Evolutionary conservation across 2,888 invertebrate genomes (phyloP).

Genomic region (Cheiracanthium punctorium): DNA sequence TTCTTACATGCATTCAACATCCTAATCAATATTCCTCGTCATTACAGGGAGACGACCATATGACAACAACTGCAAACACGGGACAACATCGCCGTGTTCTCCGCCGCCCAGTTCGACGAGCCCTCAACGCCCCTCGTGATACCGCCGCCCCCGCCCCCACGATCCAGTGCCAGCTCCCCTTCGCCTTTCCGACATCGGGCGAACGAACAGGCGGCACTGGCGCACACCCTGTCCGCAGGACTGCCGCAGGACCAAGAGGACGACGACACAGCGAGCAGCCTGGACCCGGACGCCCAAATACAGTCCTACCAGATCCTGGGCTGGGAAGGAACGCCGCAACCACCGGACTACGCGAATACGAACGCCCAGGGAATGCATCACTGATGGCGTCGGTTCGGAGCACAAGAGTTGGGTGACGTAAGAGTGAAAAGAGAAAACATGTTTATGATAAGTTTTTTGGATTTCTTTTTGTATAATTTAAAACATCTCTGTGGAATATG

Average conservation of each 20-base stretch:
- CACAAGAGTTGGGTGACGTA: background rate
- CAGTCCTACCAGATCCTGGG: slow-evolving; percentile 57
- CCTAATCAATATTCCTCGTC: too few relatives aligned
- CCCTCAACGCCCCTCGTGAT: slow-evolving; percentile 29
- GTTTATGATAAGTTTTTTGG: background rate
- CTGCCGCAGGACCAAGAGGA: background rate
- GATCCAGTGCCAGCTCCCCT: slow-evolving; percentile 43
- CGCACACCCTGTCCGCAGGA: background rate
- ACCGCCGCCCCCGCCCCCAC: slow-evolving; percentile 51
- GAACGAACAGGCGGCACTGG: background rate
- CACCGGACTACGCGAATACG: slow-evolving; percentile 26
- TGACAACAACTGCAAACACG: slow-evolving; percentile 70
- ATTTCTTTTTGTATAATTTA: background rate
- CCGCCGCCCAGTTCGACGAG: slow-evolving; percentile 44
- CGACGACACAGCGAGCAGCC: slow-evolving; percentile 57
- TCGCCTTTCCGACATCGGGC: slow-evolving; percentile 26
- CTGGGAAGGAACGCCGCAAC: slow-evolving; percentile 45
- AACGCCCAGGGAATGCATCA: background rate
- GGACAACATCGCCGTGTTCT: slow-evolving; percentile 58
- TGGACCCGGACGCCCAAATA: slow-evolving; percentile 42
- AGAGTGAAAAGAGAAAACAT: background rate
- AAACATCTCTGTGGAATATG: background rate
- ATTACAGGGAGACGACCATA: slow-evolving; percentile 67
- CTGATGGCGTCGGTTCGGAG: background rate
- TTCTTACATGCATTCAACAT: too few relatives aligned